Base-by-base conservation (phyloP, 2,113 vertebrate genomes). In the Xenopus laevis region DNA sequence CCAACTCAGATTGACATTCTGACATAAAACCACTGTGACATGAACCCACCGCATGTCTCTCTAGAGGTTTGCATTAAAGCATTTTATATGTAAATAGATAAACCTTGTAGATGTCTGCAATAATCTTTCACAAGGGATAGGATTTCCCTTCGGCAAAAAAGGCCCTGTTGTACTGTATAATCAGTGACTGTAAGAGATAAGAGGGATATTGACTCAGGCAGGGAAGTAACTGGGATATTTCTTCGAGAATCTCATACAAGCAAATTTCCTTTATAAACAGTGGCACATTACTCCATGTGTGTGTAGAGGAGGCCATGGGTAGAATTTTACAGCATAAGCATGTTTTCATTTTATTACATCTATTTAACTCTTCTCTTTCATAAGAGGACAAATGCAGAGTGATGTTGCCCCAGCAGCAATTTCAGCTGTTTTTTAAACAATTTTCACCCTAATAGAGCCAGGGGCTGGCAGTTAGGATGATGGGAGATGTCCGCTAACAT, bases 61-160 rank as follows among this genome's bases (percentile, higher is more conserved):
- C 74, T 64, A 67, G 74, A 53, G 47, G 66, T 55, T 77, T 20
- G 44, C 59, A 77, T 70, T 64, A 33, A 30, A 27, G 66, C 47
- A 77, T 47, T 70, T 77, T 70, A 77, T 77, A 70, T 77, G 66
- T 70, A 77, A 70, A 77, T 77, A 77, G 66, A 77, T 77, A 77
- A 62, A 67, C 47, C 74, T 64, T 70, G 27, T 70, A 64, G 69
- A 57, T 77, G 74, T 70, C 66, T 77, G 62, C 46, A 77, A 69
- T 64, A n/a, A 70, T 77, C 63, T 70, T 20, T 62, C 74, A 70
- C 74, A 55, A 45, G 74, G 66, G 59, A 70, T 60, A 45, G 33
- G 45, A 40, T 77, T 64, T 59, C 74, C 67, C 74, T 77, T 77
- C 70, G 74, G 74, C 66, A 70, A 77, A 75, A 73, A 66, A 77